Evolutionary conservation across 1,140 invertebrate genomes (phyloP), one percentile per base, ranked within the genome.

Genomic region (Uloborus diversus): DNA sequence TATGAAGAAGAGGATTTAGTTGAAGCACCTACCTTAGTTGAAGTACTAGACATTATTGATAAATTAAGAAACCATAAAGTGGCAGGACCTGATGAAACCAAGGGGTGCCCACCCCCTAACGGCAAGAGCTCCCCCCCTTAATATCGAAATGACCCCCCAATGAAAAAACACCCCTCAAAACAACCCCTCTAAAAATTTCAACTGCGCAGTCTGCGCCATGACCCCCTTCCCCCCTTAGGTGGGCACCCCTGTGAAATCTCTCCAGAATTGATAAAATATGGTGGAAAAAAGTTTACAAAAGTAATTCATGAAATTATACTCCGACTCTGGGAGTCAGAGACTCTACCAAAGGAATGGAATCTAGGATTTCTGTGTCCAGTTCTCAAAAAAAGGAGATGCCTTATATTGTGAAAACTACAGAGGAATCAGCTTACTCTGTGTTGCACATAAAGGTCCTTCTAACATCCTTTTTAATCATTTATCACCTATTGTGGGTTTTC

Each of bases 51-150:
- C 11, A 13, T 2, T n/a, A 25, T 57, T 57, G n/a, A 57, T 13
- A 57, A 57, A 57, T 25, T 57, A 25, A 57, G 27, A 57, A 57
- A 57, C n/a, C n/a, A n/a, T n/a, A n/a, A n/a, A n/a, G n/a, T n/a
- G n/a, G n/a, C n/a, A n/a, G n/a, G n/a, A n/a, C n/a, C n/a, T n/a
- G n/a, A n/a, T n/a, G n/a, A n/a, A n/a, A n/a, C n/a, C n/a, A n/a
- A n/a, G n/a, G n/a, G n/a, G n/a, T n/a, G n/a, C n/a, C n/a, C n/a
- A n/a, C n/a, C n/a, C n/a, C n/a, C n/a, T n/a, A n/a, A n/a, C n/a
- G n/a, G n/a, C n/a, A n/a, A n/a, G n/a, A n/a, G n/a, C n/a, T n/a
- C n/a, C n/a, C n/a, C n/a, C n/a, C n/a, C n/a, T n/a, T n/a, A n/a
- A n/a, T n/a, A n/a, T n/a, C n/a, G n/a, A n/a, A n/a, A n/a, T n/a